These are phyloP conservation scores for Littorina saxatilis DNA, from an alignment of 1,140 invertebrate species.

Conservation along the genomic window DNA sequence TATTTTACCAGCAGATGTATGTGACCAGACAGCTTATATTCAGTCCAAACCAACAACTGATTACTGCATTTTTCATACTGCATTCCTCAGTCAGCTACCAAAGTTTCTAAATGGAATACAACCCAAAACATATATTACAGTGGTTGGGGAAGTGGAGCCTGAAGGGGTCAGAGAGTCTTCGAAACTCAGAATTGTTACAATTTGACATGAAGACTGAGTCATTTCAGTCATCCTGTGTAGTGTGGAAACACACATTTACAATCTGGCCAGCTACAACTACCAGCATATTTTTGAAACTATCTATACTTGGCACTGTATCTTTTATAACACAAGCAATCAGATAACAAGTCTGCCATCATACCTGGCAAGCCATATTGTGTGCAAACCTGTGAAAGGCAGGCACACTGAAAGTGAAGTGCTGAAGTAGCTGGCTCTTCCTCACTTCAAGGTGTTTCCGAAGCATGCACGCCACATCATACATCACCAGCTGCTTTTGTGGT, in stretches of 20 bases:
- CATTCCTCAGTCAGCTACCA: too few species aligned
- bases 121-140: too few species aligned
- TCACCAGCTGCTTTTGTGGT: background rate
- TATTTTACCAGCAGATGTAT: too few species aligned
- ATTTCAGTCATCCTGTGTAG: background rate
- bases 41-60: too few species aligned
- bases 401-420: background rate
- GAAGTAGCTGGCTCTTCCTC: background rate
- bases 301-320: background rate
- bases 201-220: background rate
- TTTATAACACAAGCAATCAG: background rate
- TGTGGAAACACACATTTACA: background rate
- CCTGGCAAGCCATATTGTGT: background rate
- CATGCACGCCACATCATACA: conserved; percentile 26
- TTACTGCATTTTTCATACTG: too few species aligned
- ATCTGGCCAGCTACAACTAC: background rate
- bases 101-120: too few species aligned
- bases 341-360: too few species aligned
- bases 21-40: too few species aligned
- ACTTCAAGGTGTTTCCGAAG: background rate
- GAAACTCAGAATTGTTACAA: background rate
- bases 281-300: background rate
- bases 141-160: too few species aligned
- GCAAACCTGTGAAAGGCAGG: conserved; percentile 3
- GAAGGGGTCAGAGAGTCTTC: background rate